Evolutionary conservation across 64 coral and sea anemone genomes (phyloP).

Genomic region (Montipora cactus): DNA sequence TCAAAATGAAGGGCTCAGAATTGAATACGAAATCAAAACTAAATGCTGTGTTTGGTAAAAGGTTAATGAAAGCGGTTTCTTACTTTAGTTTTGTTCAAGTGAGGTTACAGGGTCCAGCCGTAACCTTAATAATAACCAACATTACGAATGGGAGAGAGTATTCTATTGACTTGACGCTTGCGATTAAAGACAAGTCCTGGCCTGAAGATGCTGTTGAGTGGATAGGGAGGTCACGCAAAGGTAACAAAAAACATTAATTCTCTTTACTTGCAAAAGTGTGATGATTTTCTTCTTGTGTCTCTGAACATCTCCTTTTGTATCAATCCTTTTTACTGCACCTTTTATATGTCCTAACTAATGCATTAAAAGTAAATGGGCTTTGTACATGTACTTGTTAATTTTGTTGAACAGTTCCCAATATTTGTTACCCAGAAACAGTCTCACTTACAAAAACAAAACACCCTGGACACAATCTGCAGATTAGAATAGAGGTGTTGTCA

Average conservation of each 20-base stretch:
- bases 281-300: too few species aligned
- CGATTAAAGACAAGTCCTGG: slow-evolving; percentile 40
- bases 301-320: too few species aligned
- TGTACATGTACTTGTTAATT: too few species aligned
- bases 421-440: background rate
- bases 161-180: slow-evolving; percentile 52
- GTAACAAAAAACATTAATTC: background rate
- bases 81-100: background rate
- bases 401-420: too few species aligned
- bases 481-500: too few species aligned
- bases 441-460: background rate
- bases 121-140: slow-evolving; percentile 20
- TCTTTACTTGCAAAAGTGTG: too few species aligned
- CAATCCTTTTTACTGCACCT: too few species aligned
- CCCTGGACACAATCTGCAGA: background rate
- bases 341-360: too few species aligned
- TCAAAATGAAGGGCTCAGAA: too few species aligned
- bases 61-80: background rate
- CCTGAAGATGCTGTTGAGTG: slow-evolving; percentile 62
- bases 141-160: background rate
- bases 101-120: slow-evolving; percentile 16
- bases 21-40: too few species aligned
- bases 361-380: too few species aligned
- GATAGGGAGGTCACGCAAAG: slow-evolving; percentile 23
- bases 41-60: too few species aligned